Evolutionary conservation across 2,797 vertebrate species (phyloP), one percentile per base, ranked within the genome.

Genomic region (Pipistrellus nathusii): DNA sequence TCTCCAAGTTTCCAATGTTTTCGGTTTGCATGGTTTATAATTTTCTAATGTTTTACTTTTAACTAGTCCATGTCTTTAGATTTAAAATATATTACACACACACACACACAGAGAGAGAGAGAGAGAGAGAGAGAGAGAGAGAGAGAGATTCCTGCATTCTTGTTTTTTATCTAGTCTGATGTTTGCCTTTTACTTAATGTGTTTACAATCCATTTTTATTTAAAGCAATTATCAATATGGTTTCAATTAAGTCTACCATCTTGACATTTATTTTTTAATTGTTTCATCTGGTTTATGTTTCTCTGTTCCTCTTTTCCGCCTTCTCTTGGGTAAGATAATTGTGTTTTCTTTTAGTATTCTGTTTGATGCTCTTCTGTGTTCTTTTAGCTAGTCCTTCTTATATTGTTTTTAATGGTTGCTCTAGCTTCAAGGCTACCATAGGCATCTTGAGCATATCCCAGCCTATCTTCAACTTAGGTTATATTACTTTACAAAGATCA

Each of bases 171-270:
- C 21, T 48, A 86, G 44, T 75, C 75, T 51, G 69, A 69, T 91
- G 81, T 81, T 75, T 53, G 30, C 38, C 32, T 83, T 94, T 91
- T 57, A 91, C 83, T 80, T 69, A 55, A 94, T 76, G 57, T 83
- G 69, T 80, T 77, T 85, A 13, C 14, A 82, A 10, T 62, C 23
- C 27, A 44, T 86, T 94, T 71, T 27, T 27, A 72, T 57, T 91
- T 81, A 85, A 95, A 88, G 25, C 94, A 66, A 84, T 77, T 84
- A 72, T 66, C 68, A 93, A 0, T 85, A 44, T 80, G 15, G 8
- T 51, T 85, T n/a, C 8, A 27, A 84, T 53, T 92, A 51, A 51
- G 20, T 72, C 14, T 78, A 5, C 80, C 35, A 62, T 94, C 38
- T 66, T 80, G 41, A 32, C 35, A n/a, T 77, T 93, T 87, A 23